These are phyloP conservation scores for Sylvicola cinctus DNA, from an alignment of 2,888 invertebrate genomes.

Conservation along the genomic window DNA sequence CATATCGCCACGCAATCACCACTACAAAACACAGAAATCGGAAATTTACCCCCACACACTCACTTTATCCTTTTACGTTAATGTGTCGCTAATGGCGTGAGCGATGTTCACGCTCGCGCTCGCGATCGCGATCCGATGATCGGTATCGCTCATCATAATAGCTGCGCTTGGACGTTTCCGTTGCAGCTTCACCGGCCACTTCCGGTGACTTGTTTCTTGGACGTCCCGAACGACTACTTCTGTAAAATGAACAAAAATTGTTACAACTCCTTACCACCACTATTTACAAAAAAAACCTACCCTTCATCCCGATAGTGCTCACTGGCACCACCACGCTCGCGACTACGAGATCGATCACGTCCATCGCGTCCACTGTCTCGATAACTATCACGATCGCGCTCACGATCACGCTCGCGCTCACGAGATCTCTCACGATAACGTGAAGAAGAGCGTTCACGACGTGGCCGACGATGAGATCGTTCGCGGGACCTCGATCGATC, in stretches of 20 bases:
- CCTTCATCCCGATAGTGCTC: constrained; percentile 6
- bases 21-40: too few relatives aligned
- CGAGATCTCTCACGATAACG: constrained; percentile 50
- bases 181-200: constrained; percentile 24
- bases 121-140: constrained; percentile 41
- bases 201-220: constrained; percentile 33
- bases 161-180: constrained; percentile 24
- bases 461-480: constrained; percentile 26
- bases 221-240: constrained; percentile 29
- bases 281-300: constrained; percentile 4
- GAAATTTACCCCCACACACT: too few relatives aligned
- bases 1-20: too few relatives aligned
- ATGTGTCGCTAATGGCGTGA: constrained; percentile 34
- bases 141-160: constrained; percentile 82
- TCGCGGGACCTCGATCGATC: constrained; percentile 33
- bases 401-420: constrained; percentile 41
- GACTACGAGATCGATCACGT: constrained; percentile 55
- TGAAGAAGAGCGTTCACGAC: constrained; percentile 28
- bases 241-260: constrained; percentile 14
- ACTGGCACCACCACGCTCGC: constrained; percentile 32
- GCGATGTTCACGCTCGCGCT: constrained; percentile 45
- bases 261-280: neutral
- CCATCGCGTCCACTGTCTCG: constrained; percentile 26
- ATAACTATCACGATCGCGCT: constrained; percentile 27
- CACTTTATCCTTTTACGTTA: too few relatives aligned